Conservation (phyloP, 2,113 vertebrate genomes). For the Pseudorhombus dupliciocellatus region DNA sequence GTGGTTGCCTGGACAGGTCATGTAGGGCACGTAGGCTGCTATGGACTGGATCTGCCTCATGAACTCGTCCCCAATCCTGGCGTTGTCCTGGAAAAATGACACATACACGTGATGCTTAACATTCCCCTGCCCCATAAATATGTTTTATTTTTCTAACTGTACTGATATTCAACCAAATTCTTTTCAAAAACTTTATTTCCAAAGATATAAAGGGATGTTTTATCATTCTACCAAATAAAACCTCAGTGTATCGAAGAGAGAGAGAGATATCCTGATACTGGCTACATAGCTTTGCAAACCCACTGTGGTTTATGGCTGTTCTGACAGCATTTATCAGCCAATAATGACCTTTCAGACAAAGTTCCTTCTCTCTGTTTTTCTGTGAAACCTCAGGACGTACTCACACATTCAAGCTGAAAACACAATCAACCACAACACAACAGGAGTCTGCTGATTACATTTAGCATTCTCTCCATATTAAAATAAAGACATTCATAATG, state of each 20-base stretch:
- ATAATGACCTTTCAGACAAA: conserved; percentile 50
- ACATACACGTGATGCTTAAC: conserved; percentile 24
- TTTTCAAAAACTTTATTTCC: conserved; percentile 39
- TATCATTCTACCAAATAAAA: conserved; percentile 42
- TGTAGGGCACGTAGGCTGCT: conserved; percentile 87
- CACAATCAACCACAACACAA: conserved; percentile 62
- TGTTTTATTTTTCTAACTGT: conserved; percentile 13
- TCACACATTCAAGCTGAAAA: conserved; percentile 54
- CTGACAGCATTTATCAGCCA: conserved; percentile 43
- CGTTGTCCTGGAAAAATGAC: conserved; percentile 80
- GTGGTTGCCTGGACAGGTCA: conserved; percentile 92
- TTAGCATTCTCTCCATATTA: conserved; percentile 40
- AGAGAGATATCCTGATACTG: conserved; percentile 33
- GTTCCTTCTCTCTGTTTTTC: conserved; percentile 56
- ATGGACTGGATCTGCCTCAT: conserved; percentile 89
- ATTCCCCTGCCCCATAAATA: conserved; percentile 21
- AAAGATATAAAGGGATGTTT: conserved; percentile 47
- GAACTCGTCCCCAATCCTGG: conserved; percentile 86
- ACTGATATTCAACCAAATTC: conserved; percentile 21
- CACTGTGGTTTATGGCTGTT: conserved; percentile 13
- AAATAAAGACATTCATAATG: conserved; percentile 41
- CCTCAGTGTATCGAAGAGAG: conserved; percentile 35
- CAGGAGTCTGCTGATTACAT: conserved; percentile 56
- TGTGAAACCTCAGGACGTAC: conserved; percentile 47
- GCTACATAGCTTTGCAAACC: conserved; percentile 23